Base-by-base conservation (phyloP, 2,888 invertebrate species). In the Lysandra coridon region DNA sequence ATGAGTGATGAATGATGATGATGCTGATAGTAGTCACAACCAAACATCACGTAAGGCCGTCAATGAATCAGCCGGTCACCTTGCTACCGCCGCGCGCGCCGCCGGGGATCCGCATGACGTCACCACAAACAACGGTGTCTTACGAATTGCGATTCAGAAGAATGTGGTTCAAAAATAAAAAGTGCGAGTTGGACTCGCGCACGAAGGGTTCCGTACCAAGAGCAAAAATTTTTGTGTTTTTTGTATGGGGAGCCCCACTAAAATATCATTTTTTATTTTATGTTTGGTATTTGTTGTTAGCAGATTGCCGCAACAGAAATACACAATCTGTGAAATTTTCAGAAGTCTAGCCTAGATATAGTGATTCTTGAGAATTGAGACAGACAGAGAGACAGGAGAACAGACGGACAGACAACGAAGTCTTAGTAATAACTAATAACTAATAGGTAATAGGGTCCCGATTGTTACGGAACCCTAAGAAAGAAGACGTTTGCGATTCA, bases 1-100 rank as follows among this genome's bases (percentile, higher is more conserved):
- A 33, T 33, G 33, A 33, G 33, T 14, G 57, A 17, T 57, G 37
- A 37, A 49, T 64, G 64, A 30, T 30, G 30, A 23, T 64, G 64
- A 62, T 23, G 23, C 4, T 62, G 23, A 23, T 62, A 62, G 57
- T 57, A 62, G 23, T 23, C 2, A 62, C 7, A 23, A 23, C 62
- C 23, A 23, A 62, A 62, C 62, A 62, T 62, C 62, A 62, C 62
- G 62, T 62, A 62, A 62, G 62, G 62, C n/a, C 62, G 64, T n/a
- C 62, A 23, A 12, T 64, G 64, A 64, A 64, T 64, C 64, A 64
- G 64, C 23, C 64, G 64, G 64, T 10, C 64, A 64, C 64, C 64
- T 64, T 64, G 64, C 23, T 30, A 30, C 10, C 7, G 23, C 23
- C 23, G 14, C 14, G 1, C 53, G 53, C 14, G 60, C 49, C 23